Base-by-base conservation (phyloP, 2,797 vertebrate species). In the Siniperca undulata region DNA sequence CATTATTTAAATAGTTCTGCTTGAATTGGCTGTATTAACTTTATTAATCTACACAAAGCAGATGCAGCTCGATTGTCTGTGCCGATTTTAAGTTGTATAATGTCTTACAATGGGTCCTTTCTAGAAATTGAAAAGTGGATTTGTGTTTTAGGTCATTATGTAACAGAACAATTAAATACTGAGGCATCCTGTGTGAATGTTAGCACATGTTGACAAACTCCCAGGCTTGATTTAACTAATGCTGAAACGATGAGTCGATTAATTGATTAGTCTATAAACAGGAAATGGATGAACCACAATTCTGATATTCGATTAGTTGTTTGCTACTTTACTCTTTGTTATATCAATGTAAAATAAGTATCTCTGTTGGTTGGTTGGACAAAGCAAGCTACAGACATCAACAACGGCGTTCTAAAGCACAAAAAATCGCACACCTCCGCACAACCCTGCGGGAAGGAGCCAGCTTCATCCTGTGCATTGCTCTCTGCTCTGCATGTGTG, bases 11-110 rank as follows among this genome's bases (percentile, higher is more conserved):
- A 84, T 50, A 75, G 62, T 80, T 81, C 56, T 50, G 74, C 74
- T 74, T 84, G 50, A 89, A 81, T 78, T 71, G 27, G 11, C 78
- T 50, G 44, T 74, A 85, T 88, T 88, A 88, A 77, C 74, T 81
- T 85, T 30, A 73, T 82, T 84, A 81, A 71, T 73, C 61, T 10
- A 70, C 72, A 92, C 72, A 88, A 86, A 90, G 78, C 64, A 74
- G 58, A 82, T n/a, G 16, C 2, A 69, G n/a, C 77, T 83, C 19
- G 1, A 71, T 65, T 9, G 17, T 65, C 67, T 83, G 61, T 56
- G 69, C 42, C 56, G 64, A 66, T 68, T 73, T 55, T 27, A 66
- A 71, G 78, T 85, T 81, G 70, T 44, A n/a, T 80, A 58, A 76
- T 81, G 80, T 72, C 42, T 69, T 52, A 19, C 72, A 86, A 61